Conservation (phyloP, 2,888 invertebrate genomes). For the Polymixis flavicincta region DNA sequence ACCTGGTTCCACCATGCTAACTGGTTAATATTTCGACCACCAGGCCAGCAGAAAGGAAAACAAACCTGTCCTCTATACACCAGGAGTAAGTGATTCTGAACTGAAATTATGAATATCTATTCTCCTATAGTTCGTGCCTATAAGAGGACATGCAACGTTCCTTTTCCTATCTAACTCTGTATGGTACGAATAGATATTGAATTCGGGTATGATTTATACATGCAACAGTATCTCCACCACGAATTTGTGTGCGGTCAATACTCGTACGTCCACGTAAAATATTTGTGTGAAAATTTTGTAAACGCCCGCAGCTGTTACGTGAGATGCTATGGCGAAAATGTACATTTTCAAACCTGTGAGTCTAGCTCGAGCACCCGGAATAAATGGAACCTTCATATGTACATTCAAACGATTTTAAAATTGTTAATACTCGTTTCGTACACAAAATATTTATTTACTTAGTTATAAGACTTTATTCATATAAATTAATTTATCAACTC, state of each 20-base stretch:
- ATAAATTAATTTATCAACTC: background rate
- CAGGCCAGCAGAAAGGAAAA: no score
- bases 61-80: no score
- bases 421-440: background rate
- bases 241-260: background rate
- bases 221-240: background rate
- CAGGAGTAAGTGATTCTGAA: no score
- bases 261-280: background rate
- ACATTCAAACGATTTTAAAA: background rate
- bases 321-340: background rate
- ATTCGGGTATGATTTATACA: background rate
- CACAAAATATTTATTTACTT: background rate
- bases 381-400: background rate
- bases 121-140: background rate
- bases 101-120: background rate
- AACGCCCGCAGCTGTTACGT: background rate
- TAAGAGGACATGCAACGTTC: background rate
- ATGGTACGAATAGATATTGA: background rate
- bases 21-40: no score
- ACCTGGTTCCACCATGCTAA: no score
- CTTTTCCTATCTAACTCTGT: background rate
- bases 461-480: no score
- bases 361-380: background rate
- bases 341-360: background rate
- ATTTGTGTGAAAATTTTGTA: background rate